Conservation (phyloP, 2,113 vertebrate species). For the Poeciliopsis turrubarensis region DNA sequence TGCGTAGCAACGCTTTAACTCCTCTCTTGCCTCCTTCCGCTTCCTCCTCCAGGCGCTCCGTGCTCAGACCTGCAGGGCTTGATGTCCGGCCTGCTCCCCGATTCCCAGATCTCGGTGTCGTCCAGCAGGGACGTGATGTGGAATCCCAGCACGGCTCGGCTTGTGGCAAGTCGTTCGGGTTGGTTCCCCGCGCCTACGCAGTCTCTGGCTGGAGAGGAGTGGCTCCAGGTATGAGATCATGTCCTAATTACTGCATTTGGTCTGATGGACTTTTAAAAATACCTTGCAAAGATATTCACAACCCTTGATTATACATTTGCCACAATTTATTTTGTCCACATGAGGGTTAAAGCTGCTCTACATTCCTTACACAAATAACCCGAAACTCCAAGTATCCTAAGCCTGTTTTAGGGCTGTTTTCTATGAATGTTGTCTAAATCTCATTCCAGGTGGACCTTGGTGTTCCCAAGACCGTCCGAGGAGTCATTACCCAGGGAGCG, state of each 20-base stretch:
- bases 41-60: slow-evolving; percentile 82
- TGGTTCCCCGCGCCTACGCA: slow-evolving; percentile 90
- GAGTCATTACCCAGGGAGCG: slow-evolving; percentile 94
- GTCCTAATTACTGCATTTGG: not conserved
- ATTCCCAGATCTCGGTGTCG: slow-evolving; percentile 92
- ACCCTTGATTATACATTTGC: no score
- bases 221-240: slow-evolving; percentile 83
- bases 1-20: slow-evolving; percentile 42
- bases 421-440: not conserved
- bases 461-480: slow-evolving; percentile 83
- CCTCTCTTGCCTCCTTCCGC: not conserved
- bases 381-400: no score
- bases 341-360: no score
- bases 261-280: not conserved
- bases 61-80: slow-evolving; percentile 95
- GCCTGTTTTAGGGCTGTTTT: no score
- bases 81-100: slow-evolving; percentile 93
- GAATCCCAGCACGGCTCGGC: slow-evolving; percentile 86
- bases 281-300: no score
- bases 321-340: no score
- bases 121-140: slow-evolving; percentile 91
- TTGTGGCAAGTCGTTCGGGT: slow-evolving; percentile 93
- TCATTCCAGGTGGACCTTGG: slow-evolving; percentile 86
- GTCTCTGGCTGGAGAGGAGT: slow-evolving; percentile 91
- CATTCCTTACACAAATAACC: no score